Evolutionary conservation across 1,140 invertebrate genomes (phyloP).

Genomic region (Battus philenor): DNA sequence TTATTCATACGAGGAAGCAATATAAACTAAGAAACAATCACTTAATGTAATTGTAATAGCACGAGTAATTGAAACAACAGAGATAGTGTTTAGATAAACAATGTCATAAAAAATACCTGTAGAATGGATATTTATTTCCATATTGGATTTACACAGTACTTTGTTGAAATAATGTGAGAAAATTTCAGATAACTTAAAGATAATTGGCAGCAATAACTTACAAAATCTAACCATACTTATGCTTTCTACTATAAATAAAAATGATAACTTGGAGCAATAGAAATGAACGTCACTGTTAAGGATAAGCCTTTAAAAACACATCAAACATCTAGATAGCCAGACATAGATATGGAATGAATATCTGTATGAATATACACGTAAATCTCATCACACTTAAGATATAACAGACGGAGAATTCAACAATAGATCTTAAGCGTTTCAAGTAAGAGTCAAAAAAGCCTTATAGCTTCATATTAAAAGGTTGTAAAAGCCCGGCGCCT

Average conservation of each 20-base stretch:
- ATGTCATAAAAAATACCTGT: no score
- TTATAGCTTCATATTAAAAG: constrained; percentile 3
- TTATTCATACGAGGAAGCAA: no score
- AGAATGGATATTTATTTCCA: no score
- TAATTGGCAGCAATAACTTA: no score
- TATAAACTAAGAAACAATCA: no score
- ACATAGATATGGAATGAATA: constrained; percentile 33
- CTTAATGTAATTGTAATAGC: no score
- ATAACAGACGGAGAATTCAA: constrained; percentile 15
- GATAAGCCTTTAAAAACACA: constrained; percentile 35
- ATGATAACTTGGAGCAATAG: background rate
- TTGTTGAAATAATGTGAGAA: no score
- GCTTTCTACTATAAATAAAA: constrained; percentile 10
- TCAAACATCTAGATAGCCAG: constrained; percentile 34
- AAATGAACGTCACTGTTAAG: constrained; percentile 20
- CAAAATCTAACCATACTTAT: background rate
- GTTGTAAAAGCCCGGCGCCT: constrained; percentile 23
- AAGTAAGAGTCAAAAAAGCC: constrained; percentile 12
- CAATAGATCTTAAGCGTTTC: constrained; percentile 22
- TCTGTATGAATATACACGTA: constrained; percentile 30
- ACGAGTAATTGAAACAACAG: no score
- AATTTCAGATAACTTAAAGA: no score
- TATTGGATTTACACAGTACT: no score
- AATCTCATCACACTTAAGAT: constrained; percentile 22
- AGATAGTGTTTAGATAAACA: no score